Evolutionary conservation across 2,797 vertebrate genomes (phyloP).

Genomic region (Acrossocheilus wenchowensis): DNA sequence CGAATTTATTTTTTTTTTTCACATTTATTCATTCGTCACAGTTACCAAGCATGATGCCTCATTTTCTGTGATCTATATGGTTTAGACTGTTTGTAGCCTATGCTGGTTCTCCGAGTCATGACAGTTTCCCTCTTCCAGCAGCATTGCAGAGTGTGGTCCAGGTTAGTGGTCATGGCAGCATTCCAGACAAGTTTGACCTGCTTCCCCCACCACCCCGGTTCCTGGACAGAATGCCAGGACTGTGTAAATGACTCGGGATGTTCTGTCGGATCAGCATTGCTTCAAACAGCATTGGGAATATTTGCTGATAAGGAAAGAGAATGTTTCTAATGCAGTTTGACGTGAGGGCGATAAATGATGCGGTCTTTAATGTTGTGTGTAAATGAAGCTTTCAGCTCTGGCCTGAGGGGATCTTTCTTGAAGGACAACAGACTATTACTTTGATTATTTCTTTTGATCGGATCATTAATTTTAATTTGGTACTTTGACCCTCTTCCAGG

Average conservation of each 20-base stretch:
- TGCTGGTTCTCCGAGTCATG: background rate
- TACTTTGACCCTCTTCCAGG: background rate
- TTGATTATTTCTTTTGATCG: background rate
- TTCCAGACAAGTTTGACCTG: conserved; percentile 50
- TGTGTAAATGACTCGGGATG: conserved; percentile 28
- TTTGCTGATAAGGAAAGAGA: background rate
- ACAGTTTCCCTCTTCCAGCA: background rate
- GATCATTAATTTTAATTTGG: background rate
- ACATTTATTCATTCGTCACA: background rate
- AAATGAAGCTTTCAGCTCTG: conserved; percentile 5
- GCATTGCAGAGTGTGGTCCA: conserved; percentile 20
- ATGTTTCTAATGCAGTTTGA: background rate
- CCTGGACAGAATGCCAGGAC: conserved; percentile 35
- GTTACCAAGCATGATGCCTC: background rate
- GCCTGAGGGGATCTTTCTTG: background rate
- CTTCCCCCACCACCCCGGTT: background rate
- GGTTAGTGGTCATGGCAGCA: conserved; percentile 48
- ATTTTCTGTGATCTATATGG: background rate
- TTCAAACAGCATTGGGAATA: background rate
- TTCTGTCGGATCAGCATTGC: conserved; percentile 15
- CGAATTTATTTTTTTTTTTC: background rate
- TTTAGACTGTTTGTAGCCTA: background rate
- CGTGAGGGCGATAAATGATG: background rate
- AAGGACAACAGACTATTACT: conserved; percentile 4
- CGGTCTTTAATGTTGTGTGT: background rate